These are phyloP conservation scores for Alcis repandata DNA, from an alignment of 2,888 invertebrate genomes.

Conservation along the genomic window DNA sequence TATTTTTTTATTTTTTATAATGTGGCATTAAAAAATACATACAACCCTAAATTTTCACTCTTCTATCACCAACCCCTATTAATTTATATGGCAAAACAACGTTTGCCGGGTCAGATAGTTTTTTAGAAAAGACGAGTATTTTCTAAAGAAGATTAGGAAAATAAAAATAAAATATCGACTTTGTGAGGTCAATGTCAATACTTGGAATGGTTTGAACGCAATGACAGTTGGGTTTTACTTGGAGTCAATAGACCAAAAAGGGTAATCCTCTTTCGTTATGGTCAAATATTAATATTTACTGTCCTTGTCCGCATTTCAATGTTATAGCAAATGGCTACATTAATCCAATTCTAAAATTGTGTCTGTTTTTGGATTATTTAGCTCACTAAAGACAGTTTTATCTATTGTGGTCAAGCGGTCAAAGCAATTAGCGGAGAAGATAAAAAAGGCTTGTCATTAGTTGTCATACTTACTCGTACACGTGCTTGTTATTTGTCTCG, in stretches of 20 bases:
- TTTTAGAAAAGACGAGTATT: too few species aligned
- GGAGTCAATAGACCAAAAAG: constrained; percentile 15
- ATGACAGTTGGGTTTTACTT: constrained; percentile 44
- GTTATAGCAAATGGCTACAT: neutral
- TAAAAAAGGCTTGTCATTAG: neutral
- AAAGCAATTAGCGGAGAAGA: neutral
- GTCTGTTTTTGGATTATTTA: neutral
- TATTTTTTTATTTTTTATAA: too few species aligned
- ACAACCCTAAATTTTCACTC: too few species aligned
- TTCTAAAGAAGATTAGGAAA: too few species aligned
- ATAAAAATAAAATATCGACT: constrained; percentile 46
- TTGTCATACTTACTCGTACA: too few species aligned
- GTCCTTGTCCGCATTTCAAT: neutral
- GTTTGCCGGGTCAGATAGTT: too few species aligned
- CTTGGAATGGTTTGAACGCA: constrained; percentile 15
- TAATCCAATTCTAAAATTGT: too few species aligned
- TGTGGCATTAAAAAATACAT: too few species aligned
- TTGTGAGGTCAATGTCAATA: constrained; percentile 35
- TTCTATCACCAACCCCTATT: too few species aligned
- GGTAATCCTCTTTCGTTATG: too few species aligned
- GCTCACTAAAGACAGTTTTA: neutral
- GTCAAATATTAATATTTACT: neutral
- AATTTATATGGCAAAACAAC: too few species aligned
- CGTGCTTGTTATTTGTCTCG: too few species aligned
- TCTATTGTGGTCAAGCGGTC: constrained; percentile 8